phyloP scores from a whole-genome alignment of 2,888 invertebrate genomes.

The Pseudanteris insignis region DNA sequence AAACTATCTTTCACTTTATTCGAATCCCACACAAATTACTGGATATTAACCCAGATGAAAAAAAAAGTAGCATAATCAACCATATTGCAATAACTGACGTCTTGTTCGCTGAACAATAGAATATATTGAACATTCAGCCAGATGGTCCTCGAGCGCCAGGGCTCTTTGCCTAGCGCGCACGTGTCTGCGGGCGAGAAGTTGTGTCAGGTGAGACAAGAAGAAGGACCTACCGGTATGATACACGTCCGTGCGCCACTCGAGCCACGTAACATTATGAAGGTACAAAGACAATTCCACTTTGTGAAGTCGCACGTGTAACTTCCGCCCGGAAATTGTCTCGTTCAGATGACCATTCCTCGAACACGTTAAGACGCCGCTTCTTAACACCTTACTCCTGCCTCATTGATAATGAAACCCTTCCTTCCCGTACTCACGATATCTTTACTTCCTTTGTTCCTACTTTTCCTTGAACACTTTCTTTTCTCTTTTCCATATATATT shows the following conservation, averaged over 20 bases:
- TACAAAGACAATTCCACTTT: conserved; percentile 24
- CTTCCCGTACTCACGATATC: too few relatives aligned
- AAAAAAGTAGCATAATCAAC: conserved; percentile 1
- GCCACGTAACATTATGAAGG: conserved; percentile 43
- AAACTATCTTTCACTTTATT: too few relatives aligned
- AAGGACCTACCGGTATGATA: conserved; percentile 39
- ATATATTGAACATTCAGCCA: conserved; percentile 4
- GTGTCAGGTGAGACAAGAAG: conserved; percentile 39
- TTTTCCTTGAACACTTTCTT: too few relatives aligned
- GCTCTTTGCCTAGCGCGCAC: conserved; percentile 28
- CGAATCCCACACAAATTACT: too few relatives aligned
- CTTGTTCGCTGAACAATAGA: conserved; percentile 7
- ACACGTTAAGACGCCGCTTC: conserved; percentile 28
- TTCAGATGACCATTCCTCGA: conserved; percentile 28
- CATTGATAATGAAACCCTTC: too few relatives aligned
- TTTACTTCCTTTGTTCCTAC: too few relatives aligned
- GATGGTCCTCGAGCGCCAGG: conserved; percentile 18
- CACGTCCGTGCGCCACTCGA: conserved; percentile 25
- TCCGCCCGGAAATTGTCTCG: conserved; percentile 38
- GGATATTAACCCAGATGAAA: too few relatives aligned
- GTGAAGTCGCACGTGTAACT: conserved; percentile 30
- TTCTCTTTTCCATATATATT: too few relatives aligned
- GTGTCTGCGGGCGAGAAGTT: conserved; percentile 40
- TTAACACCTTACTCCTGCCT: conserved; percentile 27
- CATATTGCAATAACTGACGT: not conserved